Conservation (phyloP, 2,797 vertebrate species). For the Siniperca scherzeri region DNA sequence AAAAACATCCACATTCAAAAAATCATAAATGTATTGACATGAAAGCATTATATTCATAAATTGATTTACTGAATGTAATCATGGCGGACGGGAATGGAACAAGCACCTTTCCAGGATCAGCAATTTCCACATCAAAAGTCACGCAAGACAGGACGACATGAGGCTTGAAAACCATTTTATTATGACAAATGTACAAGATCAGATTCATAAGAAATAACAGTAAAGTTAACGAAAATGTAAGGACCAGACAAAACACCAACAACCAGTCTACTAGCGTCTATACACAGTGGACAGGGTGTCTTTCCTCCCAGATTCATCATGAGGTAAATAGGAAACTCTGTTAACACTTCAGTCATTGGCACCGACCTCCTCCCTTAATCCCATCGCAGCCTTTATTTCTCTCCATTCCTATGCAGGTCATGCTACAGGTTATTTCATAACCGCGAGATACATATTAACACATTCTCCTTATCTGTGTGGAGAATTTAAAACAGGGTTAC, state of each 20-base stretch:
- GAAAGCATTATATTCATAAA: background rate
- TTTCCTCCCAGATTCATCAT: conserved; percentile 75
- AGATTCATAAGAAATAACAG: conserved; percentile 94
- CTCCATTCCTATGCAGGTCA: conserved; percentile 25
- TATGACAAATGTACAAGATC: conserved; percentile 98
- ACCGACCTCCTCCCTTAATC: conserved; percentile 74
- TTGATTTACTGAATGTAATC: background rate
- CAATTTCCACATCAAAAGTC: background rate
- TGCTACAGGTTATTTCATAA: conserved; percentile 64
- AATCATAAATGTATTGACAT: background rate
- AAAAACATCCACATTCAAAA: too few relatives aligned
- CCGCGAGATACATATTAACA: conserved; percentile 42
- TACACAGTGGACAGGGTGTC: conserved; percentile 87
- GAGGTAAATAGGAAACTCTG: conserved; percentile 86
- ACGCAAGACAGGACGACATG: background rate
- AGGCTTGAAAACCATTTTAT: conserved; percentile 89
- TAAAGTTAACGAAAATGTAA: conserved; percentile 88
- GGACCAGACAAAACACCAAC: conserved; percentile 89
- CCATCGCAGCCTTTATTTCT: conserved; percentile 15
- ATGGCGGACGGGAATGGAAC: background rate
- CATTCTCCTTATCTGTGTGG: conserved; percentile 52
- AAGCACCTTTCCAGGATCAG: background rate
- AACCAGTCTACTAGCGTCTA: conserved; percentile 87
- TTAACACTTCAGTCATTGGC: conserved; percentile 91
- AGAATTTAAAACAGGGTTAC: conserved; percentile 50